A percentile compares a stretch with the other conserved stretches of the same genome.
Evolutionary conservation across 2,888 invertebrate genomes (phyloP).

Genomic region (Hirtodrosophila confusa): DNA sequence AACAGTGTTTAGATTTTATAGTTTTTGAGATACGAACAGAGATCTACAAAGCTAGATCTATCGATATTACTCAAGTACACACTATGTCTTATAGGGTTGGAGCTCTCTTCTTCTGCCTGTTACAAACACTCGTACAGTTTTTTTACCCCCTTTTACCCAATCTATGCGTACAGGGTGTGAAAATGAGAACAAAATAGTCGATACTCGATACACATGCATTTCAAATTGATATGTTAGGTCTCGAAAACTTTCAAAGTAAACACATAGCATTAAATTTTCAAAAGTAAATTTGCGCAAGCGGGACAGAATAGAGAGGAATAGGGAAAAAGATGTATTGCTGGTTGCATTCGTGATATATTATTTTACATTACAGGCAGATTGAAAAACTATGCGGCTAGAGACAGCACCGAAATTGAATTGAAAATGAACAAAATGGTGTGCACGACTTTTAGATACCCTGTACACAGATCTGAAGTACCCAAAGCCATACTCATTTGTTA

Average conservation of each 20-base stretch:
- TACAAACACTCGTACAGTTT: no score
- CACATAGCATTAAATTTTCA: constrained; percentile 50
- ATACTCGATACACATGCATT: constrained; percentile 50
- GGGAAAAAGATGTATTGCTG: constrained; percentile 9
- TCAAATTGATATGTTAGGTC: constrained; percentile 60
- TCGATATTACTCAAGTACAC: no score
- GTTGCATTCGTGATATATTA: constrained; percentile 63
- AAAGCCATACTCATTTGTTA: no score
- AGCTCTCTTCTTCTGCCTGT: no score
- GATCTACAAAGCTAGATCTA: no score
- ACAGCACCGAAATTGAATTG: constrained; percentile 31
- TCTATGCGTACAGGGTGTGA: no score
- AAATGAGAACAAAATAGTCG: constrained; percentile 13
- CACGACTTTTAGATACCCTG: no score
- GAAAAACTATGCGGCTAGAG: constrained; percentile 51
- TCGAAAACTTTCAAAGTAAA: constrained; percentile 40
- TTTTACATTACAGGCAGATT: constrained; percentile 56
- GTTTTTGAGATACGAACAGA: no score
- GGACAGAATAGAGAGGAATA: constrained; percentile 4
- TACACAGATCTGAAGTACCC: no score
- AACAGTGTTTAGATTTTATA: no score
- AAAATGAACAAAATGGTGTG: constrained; percentile 5
- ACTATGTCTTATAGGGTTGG: no score
- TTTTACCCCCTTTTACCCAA: no score
- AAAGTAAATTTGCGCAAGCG: constrained; percentile 44